Base-by-base conservation (phyloP, 2,797 vertebrate genomes). In the Dipus sagitta region DNA sequence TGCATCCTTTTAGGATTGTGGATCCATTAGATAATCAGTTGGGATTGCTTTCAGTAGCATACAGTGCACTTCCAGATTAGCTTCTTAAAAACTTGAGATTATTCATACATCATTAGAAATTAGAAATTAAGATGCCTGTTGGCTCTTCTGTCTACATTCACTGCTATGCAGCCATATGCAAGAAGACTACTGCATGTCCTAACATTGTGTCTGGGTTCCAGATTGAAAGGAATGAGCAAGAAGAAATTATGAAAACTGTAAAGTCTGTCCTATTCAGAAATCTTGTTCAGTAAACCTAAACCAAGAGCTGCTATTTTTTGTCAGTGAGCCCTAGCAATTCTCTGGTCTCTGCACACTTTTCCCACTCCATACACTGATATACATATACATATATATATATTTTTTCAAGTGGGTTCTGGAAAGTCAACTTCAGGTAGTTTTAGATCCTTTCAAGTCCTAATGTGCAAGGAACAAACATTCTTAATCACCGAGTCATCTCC, bases 1-100 rank as follows among this genome's bases (percentile, higher is more conserved):
- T 82, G 20, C 47, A 71, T 93, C 30, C 11, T 72, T 68, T 93
- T 58, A 62, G n/a, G 62, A 32, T 54, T 90, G 87, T 93, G 75
- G 87, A 3, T 24, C 26, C n/a, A 24, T 75, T 65, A 82, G 86
- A 75, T 68, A 38, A 72, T 93, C 42, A 18, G 30, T 83, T 84
- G 7, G 14, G 6, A 65, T 76, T 84, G 28, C 85, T 64, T 83
- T 96, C 32, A 54, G 17, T 68, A 58, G 12, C 28, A 88, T 12
- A 52, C 26, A 60, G 23, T 58, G 30, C 6, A 82, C 91, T 94
- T 78, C 28, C 71, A 71, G 34, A 75, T 82, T 47, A 38, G 42
- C 2, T 21, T 38, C 42, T 86, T 85, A 42, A 70, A 70, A 4
- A 81, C 3, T 10, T 42, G 34, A 47, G n/a, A 5, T 20, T 72